Base-by-base conservation (phyloP, 1,140 invertebrate species). In the Bombyx mandarina region DNA sequence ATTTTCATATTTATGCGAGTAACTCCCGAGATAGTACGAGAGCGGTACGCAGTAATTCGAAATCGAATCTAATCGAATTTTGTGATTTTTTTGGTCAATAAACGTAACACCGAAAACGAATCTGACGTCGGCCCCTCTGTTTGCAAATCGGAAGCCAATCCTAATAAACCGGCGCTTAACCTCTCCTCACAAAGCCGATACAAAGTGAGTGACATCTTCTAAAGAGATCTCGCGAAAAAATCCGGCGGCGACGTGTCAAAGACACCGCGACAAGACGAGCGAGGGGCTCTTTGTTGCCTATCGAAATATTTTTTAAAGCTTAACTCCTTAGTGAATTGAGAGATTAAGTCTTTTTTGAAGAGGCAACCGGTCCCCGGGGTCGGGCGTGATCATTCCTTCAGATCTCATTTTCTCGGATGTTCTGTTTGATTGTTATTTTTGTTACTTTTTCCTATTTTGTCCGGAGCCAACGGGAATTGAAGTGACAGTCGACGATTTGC, bases 391-490 rank as follows among this genome's bases (percentile, higher is more conserved):
- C 84, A 79, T 83, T 84, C 79, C 82, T 81, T 77, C 82, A 75
- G 81, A 86, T 82, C 83, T 83, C 81, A 84, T 86, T 86, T 82
- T 77, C 80, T 69, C 64, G 75, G 78, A 87, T 82, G 83, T 75
- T 85, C 82, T 80, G 77, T 83, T 87, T 84, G 84, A 85, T 85
- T 87, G 82, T 87, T 87, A 87, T 87, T 87, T 86, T 84, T 85
- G 80, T 82, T 77, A 77, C 78, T 80, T 80, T 71, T 78, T 82
- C 75, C 73, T 73, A 74, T 83, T 79, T 73, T 71, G 72, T 71
- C 67, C 65, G 65, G 66, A 71, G 74, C 68, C 73, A 58, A 60
- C 70, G 76, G 71, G 74, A 80, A 80, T 80, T 87, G 71, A 83
- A 87, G 82, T 85, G 84, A 85, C 84, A 87, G 77, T 72, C 78